Percentiles rank a stretch among this genome's conserved stretches.
These are phyloP conservation scores for Nowickia ferox DNA, from an alignment of 2,888 invertebrate species.

Conservation along the genomic window DNA sequence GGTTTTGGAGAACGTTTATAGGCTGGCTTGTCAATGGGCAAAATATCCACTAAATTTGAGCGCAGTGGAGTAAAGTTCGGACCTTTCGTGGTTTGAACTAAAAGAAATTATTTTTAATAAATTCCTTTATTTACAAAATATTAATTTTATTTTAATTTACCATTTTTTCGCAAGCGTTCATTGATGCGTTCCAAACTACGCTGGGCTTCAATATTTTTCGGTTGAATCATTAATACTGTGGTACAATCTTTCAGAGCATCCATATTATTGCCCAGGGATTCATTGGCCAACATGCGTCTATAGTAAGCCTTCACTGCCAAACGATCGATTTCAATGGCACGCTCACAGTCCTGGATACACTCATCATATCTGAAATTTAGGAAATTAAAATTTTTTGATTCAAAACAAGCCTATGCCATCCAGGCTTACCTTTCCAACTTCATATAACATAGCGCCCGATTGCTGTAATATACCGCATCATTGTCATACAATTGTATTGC, in stretches of 20 bases:
- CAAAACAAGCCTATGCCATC: neutral
- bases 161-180: conserved; percentile 77
- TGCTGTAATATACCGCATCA: conserved; percentile 92
- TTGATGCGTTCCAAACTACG: conserved; percentile 80
- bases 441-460: conserved; percentile 93
- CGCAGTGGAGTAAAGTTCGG: conserved; percentile 77
- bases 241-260: conserved; percentile 89
- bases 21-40: conserved; percentile 79
- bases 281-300: conserved; percentile 90
- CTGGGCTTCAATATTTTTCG: conserved; percentile 89
- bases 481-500: conserved; percentile 92
- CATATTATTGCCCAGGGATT: conserved; percentile 87
- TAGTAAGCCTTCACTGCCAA: conserved; percentile 93
- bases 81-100: conserved; percentile 72
- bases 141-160: conserved; percentile 69
- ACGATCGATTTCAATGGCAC: conserved; percentile 90
- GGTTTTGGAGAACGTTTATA: conserved; percentile 80
- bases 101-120: neutral
- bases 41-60: conserved; percentile 77
- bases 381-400: neutral
- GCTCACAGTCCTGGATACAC: conserved; percentile 88
- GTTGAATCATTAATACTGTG: conserved; percentile 89
- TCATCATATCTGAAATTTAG: conserved; percentile 75
- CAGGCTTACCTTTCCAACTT: conserved; percentile 90
- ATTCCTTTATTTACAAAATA: neutral